Evolutionary conservation across 2,888 invertebrate genomes (phyloP).

Genomic region (Atethmia centrago): DNA sequence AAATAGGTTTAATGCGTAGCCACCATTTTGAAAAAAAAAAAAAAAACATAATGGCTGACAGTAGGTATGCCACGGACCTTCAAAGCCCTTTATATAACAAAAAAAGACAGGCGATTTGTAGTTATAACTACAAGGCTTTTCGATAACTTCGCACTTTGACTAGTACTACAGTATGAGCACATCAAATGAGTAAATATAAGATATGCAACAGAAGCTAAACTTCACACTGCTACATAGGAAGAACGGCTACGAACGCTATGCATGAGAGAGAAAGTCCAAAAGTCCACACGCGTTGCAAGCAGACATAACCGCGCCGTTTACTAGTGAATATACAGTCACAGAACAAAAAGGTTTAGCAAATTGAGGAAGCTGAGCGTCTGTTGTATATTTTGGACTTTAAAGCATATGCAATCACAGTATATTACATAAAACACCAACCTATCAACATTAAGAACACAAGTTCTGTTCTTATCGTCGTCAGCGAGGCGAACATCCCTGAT

Average conservation of each 20-base stretch:
- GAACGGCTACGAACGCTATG: not conserved
- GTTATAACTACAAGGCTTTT: not conserved
- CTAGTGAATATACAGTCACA: not conserved
- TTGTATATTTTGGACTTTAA: not conserved
- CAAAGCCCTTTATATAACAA: too few species aligned
- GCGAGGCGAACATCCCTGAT: conserved; percentile 90
- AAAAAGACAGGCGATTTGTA: not conserved
- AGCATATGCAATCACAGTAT: not conserved
- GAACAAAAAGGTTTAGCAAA: not conserved
- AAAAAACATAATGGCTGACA: too few species aligned
- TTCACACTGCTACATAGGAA: not conserved
- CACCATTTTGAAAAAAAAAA: too few species aligned
- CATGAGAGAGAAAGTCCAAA: not conserved
- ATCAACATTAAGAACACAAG: conserved; percentile 92
- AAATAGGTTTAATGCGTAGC: too few species aligned
- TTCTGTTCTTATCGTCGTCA: conserved; percentile 90
- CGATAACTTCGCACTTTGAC: not conserved
- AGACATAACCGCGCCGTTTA: not conserved
- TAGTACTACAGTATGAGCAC: not conserved
- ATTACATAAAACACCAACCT: conserved; percentile 83
- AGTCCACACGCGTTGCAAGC: not conserved
- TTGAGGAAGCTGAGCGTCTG: not conserved
- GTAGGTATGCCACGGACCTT: too few species aligned
- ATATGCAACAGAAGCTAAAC: not conserved
- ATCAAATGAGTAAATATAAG: too few species aligned